Percentiles rank a stretch among this genome's conserved stretches.
Evolutionary conservation across 2,797 vertebrate genomes (phyloP).

Genomic region (Cetoscarus ocellatus): DNA sequence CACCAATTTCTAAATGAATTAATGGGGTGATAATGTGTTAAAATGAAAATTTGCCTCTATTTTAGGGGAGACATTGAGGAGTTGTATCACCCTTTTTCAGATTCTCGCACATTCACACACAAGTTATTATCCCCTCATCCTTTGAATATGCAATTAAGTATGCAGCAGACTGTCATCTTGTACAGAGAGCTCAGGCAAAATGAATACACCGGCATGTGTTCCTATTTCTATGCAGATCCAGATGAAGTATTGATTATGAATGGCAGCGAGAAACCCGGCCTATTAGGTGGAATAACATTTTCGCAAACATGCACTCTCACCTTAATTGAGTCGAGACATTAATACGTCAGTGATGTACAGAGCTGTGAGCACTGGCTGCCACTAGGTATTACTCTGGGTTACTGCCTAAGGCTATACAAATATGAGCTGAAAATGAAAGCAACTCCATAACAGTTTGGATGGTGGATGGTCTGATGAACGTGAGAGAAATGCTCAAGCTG

Average conservation of each 20-base stretch:
- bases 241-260: constrained; percentile 75
- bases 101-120: constrained; percentile 38
- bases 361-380: constrained; percentile 71
- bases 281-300: constrained; percentile 72
- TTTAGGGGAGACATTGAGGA: constrained; percentile 59
- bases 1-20: constrained; percentile 71
- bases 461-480: constrained; percentile 72
- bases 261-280: constrained; percentile 60
- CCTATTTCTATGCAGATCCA: constrained; percentile 65
- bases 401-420: constrained; percentile 77
- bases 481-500: constrained; percentile 76
- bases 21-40: constrained; percentile 72
- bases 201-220: constrained; percentile 54
- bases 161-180: constrained; percentile 64
- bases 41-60: constrained; percentile 75
- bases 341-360: constrained; percentile 74
- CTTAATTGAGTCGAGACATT: constrained; percentile 75
- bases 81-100: constrained; percentile 44
- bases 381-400: constrained; percentile 72
- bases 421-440: constrained; percentile 78
- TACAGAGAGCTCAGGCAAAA: constrained; percentile 53
- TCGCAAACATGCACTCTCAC: constrained; percentile 61
- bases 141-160: constrained; percentile 77
- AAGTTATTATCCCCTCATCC: constrained; percentile 74
- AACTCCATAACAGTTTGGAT: constrained; percentile 73